Conservation (phyloP, 2,888 invertebrate species). For the Cremastobaeus sp. region DNA sequence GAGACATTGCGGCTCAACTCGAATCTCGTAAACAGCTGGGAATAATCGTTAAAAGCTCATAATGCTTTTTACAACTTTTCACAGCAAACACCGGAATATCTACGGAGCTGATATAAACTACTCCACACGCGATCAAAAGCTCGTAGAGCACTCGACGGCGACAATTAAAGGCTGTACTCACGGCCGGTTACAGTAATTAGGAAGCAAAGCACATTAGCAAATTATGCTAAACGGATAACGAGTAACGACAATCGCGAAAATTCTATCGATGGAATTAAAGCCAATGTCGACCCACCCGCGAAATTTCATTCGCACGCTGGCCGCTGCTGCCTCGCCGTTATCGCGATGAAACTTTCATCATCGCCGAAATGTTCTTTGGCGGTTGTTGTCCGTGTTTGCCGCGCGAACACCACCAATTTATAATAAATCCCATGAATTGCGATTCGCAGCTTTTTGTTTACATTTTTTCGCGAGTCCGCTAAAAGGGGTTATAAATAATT, state of each 20-base stretch:
- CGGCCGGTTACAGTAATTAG: slow-evolving; percentile 8
- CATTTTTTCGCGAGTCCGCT: too few species aligned
- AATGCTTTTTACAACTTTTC: slow-evolving; percentile 41
- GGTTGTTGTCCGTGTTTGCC: too few species aligned
- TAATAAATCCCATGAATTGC: too few species aligned
- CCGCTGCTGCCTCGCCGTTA: too few species aligned
- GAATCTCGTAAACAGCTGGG: slow-evolving; percentile 45
- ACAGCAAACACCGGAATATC: slow-evolving; percentile 37
- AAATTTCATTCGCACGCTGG: too few species aligned
- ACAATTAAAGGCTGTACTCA: slow-evolving; percentile 31
- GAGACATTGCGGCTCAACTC: slow-evolving; percentile 28
- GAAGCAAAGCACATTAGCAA: slow-evolving; percentile 7
- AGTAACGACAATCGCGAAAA: slow-evolving; percentile 7
- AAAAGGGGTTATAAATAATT: too few species aligned
- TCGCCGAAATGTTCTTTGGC: too few species aligned
- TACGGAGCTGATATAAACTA: slow-evolving; percentile 23
- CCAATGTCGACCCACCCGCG: too few species aligned
- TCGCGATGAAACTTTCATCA: too few species aligned
- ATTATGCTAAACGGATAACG: slow-evolving; percentile 29
- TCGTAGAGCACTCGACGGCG: slow-evolving; percentile 35
- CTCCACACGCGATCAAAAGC: slow-evolving; percentile 33
- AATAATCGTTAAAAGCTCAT: slow-evolving; percentile 51
- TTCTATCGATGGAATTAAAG: too few species aligned
- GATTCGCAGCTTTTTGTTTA: too few species aligned
- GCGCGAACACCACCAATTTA: too few species aligned